Conservation (phyloP, 2,888 invertebrate species). For the Anoplius nigerrimus region DNA sequence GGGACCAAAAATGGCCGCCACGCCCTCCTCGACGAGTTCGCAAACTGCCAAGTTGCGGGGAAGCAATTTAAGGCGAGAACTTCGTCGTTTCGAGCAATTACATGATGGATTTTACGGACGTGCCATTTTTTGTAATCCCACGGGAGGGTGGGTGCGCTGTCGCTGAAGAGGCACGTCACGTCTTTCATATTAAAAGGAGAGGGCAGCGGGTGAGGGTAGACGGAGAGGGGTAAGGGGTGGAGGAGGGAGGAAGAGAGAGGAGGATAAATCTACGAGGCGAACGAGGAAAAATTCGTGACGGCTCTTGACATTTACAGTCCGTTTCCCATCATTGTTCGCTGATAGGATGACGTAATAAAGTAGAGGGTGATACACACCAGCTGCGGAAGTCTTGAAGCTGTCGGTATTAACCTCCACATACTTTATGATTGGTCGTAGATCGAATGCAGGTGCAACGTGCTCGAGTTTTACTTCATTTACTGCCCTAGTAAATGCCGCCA, state of each 20-base stretch:
- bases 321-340: too few species aligned
- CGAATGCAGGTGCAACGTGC: constrained; percentile 58
- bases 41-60: constrained; percentile 81
- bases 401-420: constrained; percentile 61
- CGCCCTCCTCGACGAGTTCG: constrained; percentile 88
- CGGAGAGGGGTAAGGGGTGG: not conserved
- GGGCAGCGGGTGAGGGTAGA: too few species aligned
- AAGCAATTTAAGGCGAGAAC: constrained; percentile 4
- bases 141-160: too few species aligned
- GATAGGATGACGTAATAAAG: too few species aligned
- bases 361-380: not conserved
- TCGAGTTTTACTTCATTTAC: constrained; percentile 52
- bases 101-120: too few species aligned
- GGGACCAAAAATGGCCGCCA: constrained; percentile 95
- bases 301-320: too few species aligned
- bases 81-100: too few species aligned
- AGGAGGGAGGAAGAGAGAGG: not conserved
- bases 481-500: constrained; percentile 58
- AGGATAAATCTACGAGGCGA: not conserved
- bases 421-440: constrained; percentile 51
- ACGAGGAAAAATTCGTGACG: too few species aligned
- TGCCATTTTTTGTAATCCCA: too few species aligned
- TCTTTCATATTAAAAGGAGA: too few species aligned
- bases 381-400: constrained; percentile 55
- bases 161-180: too few species aligned